A percentile compares a stretch with the other conserved stretches of the same genome.
Conservation (phyloP, 2,113 vertebrate species). For the Phrynosoma blainvillii region DNA sequence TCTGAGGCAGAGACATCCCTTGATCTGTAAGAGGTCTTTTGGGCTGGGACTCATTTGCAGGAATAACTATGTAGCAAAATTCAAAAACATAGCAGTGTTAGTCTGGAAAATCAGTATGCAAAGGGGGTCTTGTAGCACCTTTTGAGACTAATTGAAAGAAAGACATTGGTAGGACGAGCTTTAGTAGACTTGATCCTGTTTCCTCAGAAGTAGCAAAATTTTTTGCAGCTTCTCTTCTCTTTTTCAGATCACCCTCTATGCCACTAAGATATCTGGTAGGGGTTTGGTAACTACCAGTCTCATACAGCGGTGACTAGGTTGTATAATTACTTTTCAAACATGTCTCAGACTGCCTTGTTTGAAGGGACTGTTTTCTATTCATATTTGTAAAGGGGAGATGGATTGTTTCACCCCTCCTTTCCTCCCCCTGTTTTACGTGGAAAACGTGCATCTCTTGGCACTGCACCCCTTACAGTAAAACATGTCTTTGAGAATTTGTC, state of each 20-base stretch:
- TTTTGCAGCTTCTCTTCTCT: background rate
- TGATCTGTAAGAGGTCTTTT: background rate
- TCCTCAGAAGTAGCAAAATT: background rate
- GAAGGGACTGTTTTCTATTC: background rate
- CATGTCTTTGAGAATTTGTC: background rate
- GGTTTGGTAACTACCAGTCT: background rate
- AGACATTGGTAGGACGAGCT: too few species aligned
- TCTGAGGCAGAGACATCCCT: background rate
- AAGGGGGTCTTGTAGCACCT: too few species aligned
- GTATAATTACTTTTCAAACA: background rate
- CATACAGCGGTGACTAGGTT: background rate
- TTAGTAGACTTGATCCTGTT: background rate
- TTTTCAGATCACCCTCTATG: background rate
- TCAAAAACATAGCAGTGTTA: too few species aligned
- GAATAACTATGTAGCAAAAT: background rate
- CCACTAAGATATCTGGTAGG: background rate
- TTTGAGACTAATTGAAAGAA: too few species aligned
- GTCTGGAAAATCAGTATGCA: too few species aligned
- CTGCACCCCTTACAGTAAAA: background rate
- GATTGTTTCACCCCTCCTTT: too few species aligned
- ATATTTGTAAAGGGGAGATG: background rate
- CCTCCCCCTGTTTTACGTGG: background rate
- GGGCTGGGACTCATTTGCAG: background rate
- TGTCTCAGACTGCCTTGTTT: constrained; percentile 15
- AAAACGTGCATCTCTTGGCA: background rate